Conservation (phyloP, 2,888 invertebrate genomes). For the Biston betularia region DNA sequence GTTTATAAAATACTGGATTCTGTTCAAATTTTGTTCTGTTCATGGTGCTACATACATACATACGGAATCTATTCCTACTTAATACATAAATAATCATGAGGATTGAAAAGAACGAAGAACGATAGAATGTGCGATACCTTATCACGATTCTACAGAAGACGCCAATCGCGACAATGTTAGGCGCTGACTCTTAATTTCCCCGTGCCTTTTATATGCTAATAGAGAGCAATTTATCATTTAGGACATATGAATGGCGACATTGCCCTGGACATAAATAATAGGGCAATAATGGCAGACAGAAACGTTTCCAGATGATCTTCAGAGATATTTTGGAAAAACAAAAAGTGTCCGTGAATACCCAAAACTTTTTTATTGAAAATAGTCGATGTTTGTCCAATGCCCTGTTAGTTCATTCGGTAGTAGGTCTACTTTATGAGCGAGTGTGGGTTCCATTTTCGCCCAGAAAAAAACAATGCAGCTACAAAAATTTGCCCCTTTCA, state of each 20-base stretch:
- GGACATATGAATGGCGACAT: constrained; percentile 76
- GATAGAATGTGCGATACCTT: constrained; percentile 50
- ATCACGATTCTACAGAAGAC: constrained; percentile 56
- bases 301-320: constrained; percentile 26
- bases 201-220: constrained; percentile 77
- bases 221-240: constrained; percentile 76
- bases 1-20: too few relatives aligned
- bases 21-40: too few relatives aligned
- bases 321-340: constrained; percentile 17
- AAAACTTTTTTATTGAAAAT: too few relatives aligned
- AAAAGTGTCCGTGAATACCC: neutral
- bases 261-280: constrained; percentile 56
- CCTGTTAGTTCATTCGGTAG: too few relatives aligned
- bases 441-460: too few relatives aligned
- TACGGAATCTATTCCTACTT: neutral
- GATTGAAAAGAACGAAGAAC: constrained; percentile 21
- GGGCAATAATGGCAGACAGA: constrained; percentile 53
- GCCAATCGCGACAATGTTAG: constrained; percentile 66
- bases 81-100: constrained; percentile 2
- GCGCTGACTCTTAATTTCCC: constrained; percentile 62
- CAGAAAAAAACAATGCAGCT: too few relatives aligned
- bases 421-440: too few relatives aligned
- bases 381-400: too few relatives aligned
- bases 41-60: too few relatives aligned
- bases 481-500: too few relatives aligned